phyloP scores from a whole-genome alignment of 2,888 invertebrate species.

The Parthenolecanium corni region DNA sequence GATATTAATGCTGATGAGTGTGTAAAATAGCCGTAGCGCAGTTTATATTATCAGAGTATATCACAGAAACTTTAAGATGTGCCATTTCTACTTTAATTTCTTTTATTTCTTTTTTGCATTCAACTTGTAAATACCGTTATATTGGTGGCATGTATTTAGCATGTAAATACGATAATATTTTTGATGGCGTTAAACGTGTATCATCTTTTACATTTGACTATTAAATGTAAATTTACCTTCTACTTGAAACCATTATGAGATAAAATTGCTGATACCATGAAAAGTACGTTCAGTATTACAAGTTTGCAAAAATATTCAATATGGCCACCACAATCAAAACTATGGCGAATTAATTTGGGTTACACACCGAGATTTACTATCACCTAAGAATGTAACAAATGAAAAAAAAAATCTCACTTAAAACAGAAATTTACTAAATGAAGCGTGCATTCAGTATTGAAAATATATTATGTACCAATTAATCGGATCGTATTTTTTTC shows the following conservation, averaged over 20 bases:
- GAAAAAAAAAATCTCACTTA: neutral
- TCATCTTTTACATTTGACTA: no score
- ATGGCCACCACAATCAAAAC: neutral
- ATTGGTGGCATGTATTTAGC: no score
- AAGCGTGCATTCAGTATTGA: slow-evolving; percentile 21
- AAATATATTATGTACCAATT: slow-evolving; percentile 2
- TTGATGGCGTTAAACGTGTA: no score
- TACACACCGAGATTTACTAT: slow-evolving; percentile 1
- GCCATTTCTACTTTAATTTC: neutral
- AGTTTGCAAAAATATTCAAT: neutral
- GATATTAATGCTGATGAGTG: neutral
- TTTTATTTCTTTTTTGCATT: no score
- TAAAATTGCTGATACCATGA: no score
- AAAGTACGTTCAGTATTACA: no score
- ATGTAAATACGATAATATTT: no score
- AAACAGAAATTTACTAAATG: neutral
- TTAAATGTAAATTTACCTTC: no score
- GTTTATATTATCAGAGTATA: neutral
- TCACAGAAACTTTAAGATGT: neutral
- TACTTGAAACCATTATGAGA: no score
- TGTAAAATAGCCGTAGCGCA: neutral
- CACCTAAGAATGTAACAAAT: neutral
- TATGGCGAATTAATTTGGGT: slow-evolving; percentile 9
- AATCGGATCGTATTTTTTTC: slow-evolving; percentile 7
- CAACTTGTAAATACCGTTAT: no score